These are phyloP conservation scores for Trididemnum clinides DNA, from an alignment of 23 tunicate species.

Conservation along the genomic window DNA sequence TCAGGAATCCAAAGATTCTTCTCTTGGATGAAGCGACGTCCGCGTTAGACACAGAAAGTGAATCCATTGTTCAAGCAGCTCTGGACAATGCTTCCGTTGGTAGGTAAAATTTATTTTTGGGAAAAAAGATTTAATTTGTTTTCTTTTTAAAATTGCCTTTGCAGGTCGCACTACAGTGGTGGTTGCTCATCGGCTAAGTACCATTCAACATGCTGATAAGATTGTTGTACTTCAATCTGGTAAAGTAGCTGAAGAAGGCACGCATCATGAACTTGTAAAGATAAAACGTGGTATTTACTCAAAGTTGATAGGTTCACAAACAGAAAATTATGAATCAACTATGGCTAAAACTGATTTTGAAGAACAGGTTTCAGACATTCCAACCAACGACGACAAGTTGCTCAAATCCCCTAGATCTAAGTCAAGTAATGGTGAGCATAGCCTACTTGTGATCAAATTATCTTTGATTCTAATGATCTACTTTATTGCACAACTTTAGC, in stretches of 20 bases:
- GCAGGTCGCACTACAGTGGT: constrained; percentile 26
- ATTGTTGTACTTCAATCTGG: background rate
- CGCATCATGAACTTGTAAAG: background rate
- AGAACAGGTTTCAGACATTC: too few relatives aligned
- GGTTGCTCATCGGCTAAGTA: constrained; percentile 16
- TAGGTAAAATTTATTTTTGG: too few relatives aligned
- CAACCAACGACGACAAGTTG: too few relatives aligned
- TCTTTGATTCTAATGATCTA: too few relatives aligned
- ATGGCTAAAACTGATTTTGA: too few relatives aligned
- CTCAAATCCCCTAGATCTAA: too few relatives aligned
- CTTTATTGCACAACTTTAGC: too few relatives aligned
- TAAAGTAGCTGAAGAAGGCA: background rate
- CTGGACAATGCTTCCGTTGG: constrained; percentile 20
- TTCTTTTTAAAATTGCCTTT: too few relatives aligned
- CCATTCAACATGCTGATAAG: constrained; percentile 11
- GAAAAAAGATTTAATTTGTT: too few relatives aligned
- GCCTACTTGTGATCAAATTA: too few relatives aligned
- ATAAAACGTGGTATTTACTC: background rate
- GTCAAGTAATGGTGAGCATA: too few relatives aligned
- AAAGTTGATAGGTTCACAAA: background rate
- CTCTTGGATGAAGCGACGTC: constrained; percentile 38
- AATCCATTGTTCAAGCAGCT: constrained; percentile 27
- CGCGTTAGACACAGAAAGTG: constrained; percentile 32
- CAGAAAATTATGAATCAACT: too few relatives aligned
- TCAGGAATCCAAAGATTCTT: constrained; percentile 25